Conservation (phyloP, 1,140 invertebrate genomes). For the Drosophila ironensis region DNA sequence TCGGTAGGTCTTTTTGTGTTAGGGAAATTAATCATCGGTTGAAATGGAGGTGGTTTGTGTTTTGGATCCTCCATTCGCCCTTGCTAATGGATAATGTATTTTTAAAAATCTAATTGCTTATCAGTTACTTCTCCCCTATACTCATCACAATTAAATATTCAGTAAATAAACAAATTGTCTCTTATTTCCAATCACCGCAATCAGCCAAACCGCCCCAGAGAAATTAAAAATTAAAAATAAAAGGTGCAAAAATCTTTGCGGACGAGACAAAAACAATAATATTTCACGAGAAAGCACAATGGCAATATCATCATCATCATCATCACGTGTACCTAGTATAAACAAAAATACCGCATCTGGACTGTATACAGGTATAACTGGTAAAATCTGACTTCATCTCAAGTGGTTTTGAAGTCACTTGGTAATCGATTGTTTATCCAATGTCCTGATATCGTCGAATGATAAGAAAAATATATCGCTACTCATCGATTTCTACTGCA, state of each 20-base stretch:
- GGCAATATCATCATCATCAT: constrained; percentile 19
- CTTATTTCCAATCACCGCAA: background rate
- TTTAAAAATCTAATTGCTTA: no score
- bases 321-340: constrained; percentile 60
- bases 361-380: constrained; percentile 9
- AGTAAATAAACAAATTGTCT: constrained; percentile 44
- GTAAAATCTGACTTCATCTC: constrained; percentile 10
- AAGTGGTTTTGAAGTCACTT: constrained; percentile 7
- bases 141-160: background rate
- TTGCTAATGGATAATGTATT: constrained; percentile 7
- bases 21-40: constrained; percentile 5
- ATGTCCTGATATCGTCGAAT: background rate
- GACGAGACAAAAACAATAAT: constrained; percentile 50
- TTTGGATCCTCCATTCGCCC: background rate
- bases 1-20: constrained; percentile 6
- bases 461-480: background rate
- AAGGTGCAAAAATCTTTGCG: constrained; percentile 24
- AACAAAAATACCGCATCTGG: constrained; percentile 14
- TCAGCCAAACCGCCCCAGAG: no score
- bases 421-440: background rate
- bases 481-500: background rate
- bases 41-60: background rate
- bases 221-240: background rate
- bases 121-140: background rate
- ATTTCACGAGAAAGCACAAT: constrained; percentile 42